Base-by-base conservation (phyloP, 2,888 invertebrate genomes). In the Punctoribates punctum region DNA sequence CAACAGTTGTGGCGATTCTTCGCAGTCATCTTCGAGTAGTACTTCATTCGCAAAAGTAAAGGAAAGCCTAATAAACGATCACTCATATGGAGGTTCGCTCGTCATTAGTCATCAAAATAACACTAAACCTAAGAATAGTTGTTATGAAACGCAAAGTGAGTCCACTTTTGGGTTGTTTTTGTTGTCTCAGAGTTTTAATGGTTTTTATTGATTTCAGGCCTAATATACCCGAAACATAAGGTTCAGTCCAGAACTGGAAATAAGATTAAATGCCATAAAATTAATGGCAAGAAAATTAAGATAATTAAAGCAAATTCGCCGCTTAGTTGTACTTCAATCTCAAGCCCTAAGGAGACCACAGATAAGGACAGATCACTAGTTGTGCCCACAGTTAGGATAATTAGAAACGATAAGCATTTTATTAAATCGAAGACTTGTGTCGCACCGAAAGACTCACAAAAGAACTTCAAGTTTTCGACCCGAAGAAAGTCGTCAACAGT, bases 81-180 rank as follows among this genome's bases (percentile, higher is more conserved):
- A 77, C 60, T 77, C 77, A 34, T 77, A 77, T 51, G 77, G 67
- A 29, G 73, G 76, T 73, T 76, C 76, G 8, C 51, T 54, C n/a
- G 57, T 29, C 46, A 73, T 27, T 73, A 73, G 73, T 73, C 73
- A 54, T 48, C 29, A 34, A 20, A 73, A 48, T 38, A 42, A 20
- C 72, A 72, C 42, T 42, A 42, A 73, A 29, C 29, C 73, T n/a
- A 73, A 54, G 27, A 70, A 15, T 70, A 70, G 23, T 23, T 54
- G 23, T 46, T 54, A 73, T 51, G 51, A 48, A 73, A 73, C 54
- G 38, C 73, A 73, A 73, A 73, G 73, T 73, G 27, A 73, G 73
- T 73, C 15, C n/a, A 29, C 11, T 25, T 9, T 72, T 72, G 6
- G 13, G 15, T 51, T 46, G 73, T 3, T 17, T 57, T 11, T 51